Percentiles rank a stretch among this genome's conserved stretches.
These are phyloP conservation scores for Sesamia inferens DNA, from an alignment of 2,888 invertebrate genomes.

Conservation along the genomic window DNA sequence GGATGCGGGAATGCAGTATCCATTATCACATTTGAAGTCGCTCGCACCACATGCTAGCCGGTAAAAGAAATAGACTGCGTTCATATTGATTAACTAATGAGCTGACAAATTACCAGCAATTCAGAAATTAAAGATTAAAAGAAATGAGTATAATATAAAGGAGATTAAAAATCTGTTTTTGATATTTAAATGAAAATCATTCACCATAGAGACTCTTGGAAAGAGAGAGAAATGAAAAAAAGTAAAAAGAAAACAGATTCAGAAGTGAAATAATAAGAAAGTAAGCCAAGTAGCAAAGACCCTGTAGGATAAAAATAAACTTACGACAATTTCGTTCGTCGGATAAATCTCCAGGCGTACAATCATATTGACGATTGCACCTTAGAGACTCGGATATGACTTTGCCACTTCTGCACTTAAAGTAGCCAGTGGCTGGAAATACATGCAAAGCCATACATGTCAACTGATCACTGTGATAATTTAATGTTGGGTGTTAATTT, in stretches of 20 bases:
- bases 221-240: slow-evolving; percentile 25
- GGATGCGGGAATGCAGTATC: slow-evolving; percentile 90
- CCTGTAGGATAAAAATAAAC: slow-evolving; percentile 76
- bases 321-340: slow-evolving; percentile 95
- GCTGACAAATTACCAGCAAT: slow-evolving; percentile 54
- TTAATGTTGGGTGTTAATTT: slow-evolving; percentile 17
- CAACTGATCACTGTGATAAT: slow-evolving; percentile 30
- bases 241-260: slow-evolving; percentile 43
- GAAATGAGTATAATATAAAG: slow-evolving; percentile 35
- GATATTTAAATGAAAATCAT: slow-evolving; percentile 37
- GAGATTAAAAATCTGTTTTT: slow-evolving; percentile 5
- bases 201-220: slow-evolving; percentile 41
- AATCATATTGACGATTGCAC: slow-evolving; percentile 92
- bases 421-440: slow-evolving; percentile 86
- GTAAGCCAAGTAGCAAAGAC: slow-evolving; percentile 53
- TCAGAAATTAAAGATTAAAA: slow-evolving; percentile 53
- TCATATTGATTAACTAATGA: slow-evolving; percentile 49
- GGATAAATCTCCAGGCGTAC: slow-evolving; percentile 91
- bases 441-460: slow-evolving; percentile 75
- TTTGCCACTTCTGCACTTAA: slow-evolving; percentile 92
- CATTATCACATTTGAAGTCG: slow-evolving; percentile 92
- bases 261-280: slow-evolving; percentile 54
- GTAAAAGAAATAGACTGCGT: slow-evolving; percentile 85
- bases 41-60: slow-evolving; percentile 88
- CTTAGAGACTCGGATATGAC: slow-evolving; percentile 89